Conservation (phyloP, 2,113 vertebrate species). For the Todiramphus saurophagus region DNA sequence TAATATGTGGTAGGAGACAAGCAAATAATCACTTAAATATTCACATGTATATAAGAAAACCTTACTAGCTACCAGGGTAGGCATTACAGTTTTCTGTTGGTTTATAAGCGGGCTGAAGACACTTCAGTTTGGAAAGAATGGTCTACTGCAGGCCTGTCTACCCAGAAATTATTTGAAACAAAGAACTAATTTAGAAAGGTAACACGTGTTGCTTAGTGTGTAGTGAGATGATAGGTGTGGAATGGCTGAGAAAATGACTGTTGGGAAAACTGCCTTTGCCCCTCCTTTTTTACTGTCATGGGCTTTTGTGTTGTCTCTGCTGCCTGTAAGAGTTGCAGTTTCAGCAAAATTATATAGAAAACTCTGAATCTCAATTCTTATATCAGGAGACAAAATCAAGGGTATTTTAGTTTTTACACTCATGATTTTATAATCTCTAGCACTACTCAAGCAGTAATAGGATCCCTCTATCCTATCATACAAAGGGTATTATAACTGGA, state of each 20-base stretch:
- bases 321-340: neutral
- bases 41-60: neutral
- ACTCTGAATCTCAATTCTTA: neutral
- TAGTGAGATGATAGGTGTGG: neutral
- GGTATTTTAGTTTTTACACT: neutral
- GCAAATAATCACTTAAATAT: neutral
- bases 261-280: neutral
- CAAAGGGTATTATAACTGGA: rapidly evolving
- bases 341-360: neutral
- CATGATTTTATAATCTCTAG: neutral
- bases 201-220: neutral
- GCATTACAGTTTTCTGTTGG: neutral
- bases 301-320: neutral
- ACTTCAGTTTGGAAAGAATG: neutral
- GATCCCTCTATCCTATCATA: neutral
- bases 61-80: neutral
- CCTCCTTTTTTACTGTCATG: neutral
- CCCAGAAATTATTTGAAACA: neutral
- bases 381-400: neutral
- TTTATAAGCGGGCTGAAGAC: neutral
- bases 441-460: neutral
- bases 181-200: neutral
- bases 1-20: neutral
- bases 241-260: neutral
- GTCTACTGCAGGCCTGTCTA: neutral